Evolutionary conservation across 2,888 invertebrate genomes (phyloP).

Genomic region (Nomada hirtipes): DNA sequence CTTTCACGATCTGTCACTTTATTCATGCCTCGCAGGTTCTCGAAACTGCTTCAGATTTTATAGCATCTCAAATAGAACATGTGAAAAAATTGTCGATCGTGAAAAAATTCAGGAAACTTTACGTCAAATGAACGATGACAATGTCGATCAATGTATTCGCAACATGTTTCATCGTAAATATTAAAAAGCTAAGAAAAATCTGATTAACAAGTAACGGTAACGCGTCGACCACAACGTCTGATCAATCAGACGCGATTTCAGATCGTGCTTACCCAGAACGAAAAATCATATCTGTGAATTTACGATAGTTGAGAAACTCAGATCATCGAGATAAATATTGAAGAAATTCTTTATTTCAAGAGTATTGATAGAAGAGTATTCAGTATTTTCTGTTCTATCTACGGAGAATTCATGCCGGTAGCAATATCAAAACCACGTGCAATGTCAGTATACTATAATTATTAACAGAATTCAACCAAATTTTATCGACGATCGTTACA

Average conservation of each 20-base stretch:
- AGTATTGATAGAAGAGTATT: slow-evolving; percentile 6
- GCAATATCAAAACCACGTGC: slow-evolving; percentile 42
- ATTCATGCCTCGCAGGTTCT: not conserved
- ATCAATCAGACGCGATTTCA: slow-evolving; percentile 48
- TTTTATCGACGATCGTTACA: not conserved
- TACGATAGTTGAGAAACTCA: no score
- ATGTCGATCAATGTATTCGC: slow-evolving; percentile 53
- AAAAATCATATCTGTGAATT: slow-evolving; percentile 3
- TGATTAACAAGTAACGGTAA: slow-evolving; percentile 13
- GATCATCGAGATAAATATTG: not conserved
- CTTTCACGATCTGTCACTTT: slow-evolving; percentile 35
- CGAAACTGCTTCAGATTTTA: not conserved
- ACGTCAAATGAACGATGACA: slow-evolving; percentile 26
- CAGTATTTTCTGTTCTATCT: slow-evolving; percentile 38
- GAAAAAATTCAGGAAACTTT: slow-evolving; percentile 21
- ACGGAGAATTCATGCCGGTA: slow-evolving; percentile 44
- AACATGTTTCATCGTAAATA: slow-evolving; percentile 21
- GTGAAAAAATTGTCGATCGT: slow-evolving; percentile 1
- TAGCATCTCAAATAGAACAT: not conserved
- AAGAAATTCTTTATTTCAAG: slow-evolving; percentile 11
- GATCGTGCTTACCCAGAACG: slow-evolving; percentile 40
- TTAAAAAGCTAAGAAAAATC: not conserved
- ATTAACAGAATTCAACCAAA: not conserved
- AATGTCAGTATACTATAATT: slow-evolving; percentile 7
- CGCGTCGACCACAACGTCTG: slow-evolving; percentile 55